phyloP scores from a whole-genome alignment of 53 echinoderm and acorn worm species.

The Mesocentrotus franciscanus region DNA sequence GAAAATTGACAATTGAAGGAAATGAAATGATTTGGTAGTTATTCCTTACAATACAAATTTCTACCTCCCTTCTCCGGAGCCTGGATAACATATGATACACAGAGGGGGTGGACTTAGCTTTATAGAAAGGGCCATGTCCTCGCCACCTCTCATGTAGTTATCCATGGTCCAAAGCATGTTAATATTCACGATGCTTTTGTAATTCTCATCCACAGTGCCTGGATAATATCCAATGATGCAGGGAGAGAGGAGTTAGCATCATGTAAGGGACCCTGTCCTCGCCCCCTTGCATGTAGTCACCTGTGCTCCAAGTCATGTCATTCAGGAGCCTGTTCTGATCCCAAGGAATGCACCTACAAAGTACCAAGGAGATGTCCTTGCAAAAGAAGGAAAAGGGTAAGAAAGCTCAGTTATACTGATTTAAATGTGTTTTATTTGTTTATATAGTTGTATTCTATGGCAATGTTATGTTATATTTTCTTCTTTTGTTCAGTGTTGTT shows the following conservation, averaged over 20 bases:
- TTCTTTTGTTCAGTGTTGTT: too few relatives aligned
- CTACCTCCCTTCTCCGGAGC: conserved; percentile 55
- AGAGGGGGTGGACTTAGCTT: conserved; percentile 70
- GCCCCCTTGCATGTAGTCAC: conserved; percentile 80
- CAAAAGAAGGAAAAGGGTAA: conserved; percentile 90
- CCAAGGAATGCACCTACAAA: conserved; percentile 80
- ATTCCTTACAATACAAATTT: background rate
- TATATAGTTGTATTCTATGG: too few relatives aligned
- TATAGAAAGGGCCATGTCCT: conserved; percentile 87
- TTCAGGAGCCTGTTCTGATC: conserved; percentile 77
- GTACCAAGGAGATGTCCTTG: conserved; percentile 79
- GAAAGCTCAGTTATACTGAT: background rate
- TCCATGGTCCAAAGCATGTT: background rate
- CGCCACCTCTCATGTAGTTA: background rate
- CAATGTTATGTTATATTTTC: too few relatives aligned
- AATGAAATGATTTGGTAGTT: too few relatives aligned
- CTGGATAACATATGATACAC: conserved; percentile 73
- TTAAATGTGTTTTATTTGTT: too few relatives aligned
- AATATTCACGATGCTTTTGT: background rate
- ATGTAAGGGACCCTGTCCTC: conserved; percentile 92
- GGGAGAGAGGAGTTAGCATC: conserved; percentile 73
- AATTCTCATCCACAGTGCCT: conserved; percentile 68
- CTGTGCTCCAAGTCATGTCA: conserved; percentile 86
- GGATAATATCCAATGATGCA: conserved; percentile 69
- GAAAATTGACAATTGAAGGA: too few relatives aligned